Conservation (phyloP, 2,797 vertebrate species). For the Muscicapa striata region DNA sequence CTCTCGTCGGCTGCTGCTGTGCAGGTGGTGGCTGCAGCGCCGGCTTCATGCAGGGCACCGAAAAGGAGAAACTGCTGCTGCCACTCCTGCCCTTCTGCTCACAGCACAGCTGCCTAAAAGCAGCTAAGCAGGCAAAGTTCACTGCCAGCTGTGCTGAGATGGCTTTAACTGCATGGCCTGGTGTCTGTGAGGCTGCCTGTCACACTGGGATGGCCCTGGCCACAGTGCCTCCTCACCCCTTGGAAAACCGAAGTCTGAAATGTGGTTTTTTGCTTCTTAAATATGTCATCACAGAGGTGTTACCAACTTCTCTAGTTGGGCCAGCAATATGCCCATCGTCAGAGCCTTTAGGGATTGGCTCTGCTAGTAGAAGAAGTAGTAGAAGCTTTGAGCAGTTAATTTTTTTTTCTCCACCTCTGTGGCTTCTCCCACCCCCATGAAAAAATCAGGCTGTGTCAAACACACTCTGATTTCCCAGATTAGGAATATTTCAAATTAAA, state of each 20-base stretch:
- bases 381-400: not conserved
- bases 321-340: not conserved
- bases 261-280: not conserved
- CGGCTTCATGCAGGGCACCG: rapidly evolving
- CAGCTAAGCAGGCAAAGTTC: not conserved
- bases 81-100: not conserved
- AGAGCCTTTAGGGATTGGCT: not conserved
- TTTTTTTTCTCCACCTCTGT: not conserved
- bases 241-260: rapidly evolving
- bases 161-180: too few species aligned
- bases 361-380: not conserved
- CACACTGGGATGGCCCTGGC: not conserved
- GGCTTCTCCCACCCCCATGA: not conserved
- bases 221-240: rapidly evolving
- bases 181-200: not conserved
- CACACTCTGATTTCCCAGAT: not conserved
- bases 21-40: rapidly evolving
- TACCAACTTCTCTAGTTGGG: not conserved
- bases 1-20: rapidly evolving
- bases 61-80: not conserved
- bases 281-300: not conserved
- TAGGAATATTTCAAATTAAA: not conserved
- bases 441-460: not conserved
- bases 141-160: not conserved
- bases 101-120: not conserved